Base-by-base conservation (phyloP, 2,797 vertebrate species). In the Onychomys arenicola region DNA sequence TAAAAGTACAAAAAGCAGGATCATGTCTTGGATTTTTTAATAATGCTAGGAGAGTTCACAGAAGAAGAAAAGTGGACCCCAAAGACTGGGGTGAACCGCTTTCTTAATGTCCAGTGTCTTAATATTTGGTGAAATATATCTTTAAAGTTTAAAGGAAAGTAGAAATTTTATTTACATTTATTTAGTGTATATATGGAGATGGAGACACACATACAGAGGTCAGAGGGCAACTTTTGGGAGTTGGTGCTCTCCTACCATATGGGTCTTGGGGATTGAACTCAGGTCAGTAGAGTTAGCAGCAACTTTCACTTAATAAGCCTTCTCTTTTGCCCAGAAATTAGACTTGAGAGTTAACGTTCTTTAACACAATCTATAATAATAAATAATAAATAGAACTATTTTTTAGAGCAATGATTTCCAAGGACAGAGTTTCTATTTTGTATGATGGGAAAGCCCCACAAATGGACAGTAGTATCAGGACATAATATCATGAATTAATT, bases 91-190 rank as follows among this genome's bases (percentile, higher is more conserved):
- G 98, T 98, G 99, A 99, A 99, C 99, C 99, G 99, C 99, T 99
- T 99, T 99, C 99, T 99, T 99, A 99, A 99, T 99, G 99, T 99
- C 99, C 99, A 19, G 96, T 99, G 99, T 99, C 99, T 99, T 98
- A n/a, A 99, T 99, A 99, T 99, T 93, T 98, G 97, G 99, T 99
- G 99, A 99, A 69, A 99, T 99, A 99, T 87, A 55, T 4, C 10
- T 85, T 63, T 1, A 63, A 0, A 40, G 78, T n/a, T 97, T 94
- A 37, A 49, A 43, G 13, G 6, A 99, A 99, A 99, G 96, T 97
- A 99, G 97, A 99, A 85, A 99, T 55, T 49, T 7, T 43, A 23
- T 65, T 93, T 85, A 46, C 2, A 55, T 11, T 55, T 55, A 71
- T 71, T 87, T 55, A 55, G 84, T 87, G 46, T 87, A 27, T 4